Evolutionary conservation across 2,888 invertebrate genomes (phyloP).

Genomic region (Petrophora chlorosata): DNA sequence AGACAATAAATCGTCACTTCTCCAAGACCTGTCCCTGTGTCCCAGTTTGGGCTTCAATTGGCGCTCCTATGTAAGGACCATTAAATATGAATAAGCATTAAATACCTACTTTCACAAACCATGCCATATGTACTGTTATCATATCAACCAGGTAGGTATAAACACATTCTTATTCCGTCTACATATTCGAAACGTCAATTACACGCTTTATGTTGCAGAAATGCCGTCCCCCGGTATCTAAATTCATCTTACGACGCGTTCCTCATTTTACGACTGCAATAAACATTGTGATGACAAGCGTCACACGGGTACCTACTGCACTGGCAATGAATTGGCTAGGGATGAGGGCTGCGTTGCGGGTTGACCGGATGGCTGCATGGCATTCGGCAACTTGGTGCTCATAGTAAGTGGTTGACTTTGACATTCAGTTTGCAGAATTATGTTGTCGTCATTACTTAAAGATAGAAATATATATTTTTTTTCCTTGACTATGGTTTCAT

Average conservation of each 20-base stretch:
- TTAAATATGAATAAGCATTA: not conserved
- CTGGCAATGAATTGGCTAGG: slow-evolving; percentile 1
- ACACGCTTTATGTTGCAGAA: slow-evolving; percentile 37
- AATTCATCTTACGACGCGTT: slow-evolving; percentile 51
- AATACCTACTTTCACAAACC: not conserved
- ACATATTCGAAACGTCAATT: slow-evolving; percentile 30
- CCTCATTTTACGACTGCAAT: slow-evolving; percentile 61
- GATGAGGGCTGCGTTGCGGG: not conserved
- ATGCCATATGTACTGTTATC: not conserved
- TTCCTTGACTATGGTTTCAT: too few relatives aligned
- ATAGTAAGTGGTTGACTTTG: not conserved
- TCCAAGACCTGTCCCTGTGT: too few relatives aligned
- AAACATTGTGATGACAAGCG: slow-evolving; percentile 61
- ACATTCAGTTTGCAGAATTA: too few relatives aligned
- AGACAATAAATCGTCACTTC: too few relatives aligned
- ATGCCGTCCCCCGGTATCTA: slow-evolving; percentile 43
- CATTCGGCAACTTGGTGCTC: not conserved
- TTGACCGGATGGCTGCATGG: not conserved
- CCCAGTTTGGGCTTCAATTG: too few relatives aligned
- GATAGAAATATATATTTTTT: too few relatives aligned
- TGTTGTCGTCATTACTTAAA: too few relatives aligned
- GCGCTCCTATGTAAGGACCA: too few relatives aligned
- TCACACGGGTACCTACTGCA: slow-evolving; percentile 40
- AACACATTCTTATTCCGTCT: slow-evolving; percentile 21
- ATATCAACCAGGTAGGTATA: slow-evolving; percentile 9